Percentiles rank a stretch among this genome's conserved stretches.
These are phyloP conservation scores for Rhabdomys pumilio DNA, from an alignment of 2,797 vertebrate genomes.

Conservation along the genomic window DNA sequence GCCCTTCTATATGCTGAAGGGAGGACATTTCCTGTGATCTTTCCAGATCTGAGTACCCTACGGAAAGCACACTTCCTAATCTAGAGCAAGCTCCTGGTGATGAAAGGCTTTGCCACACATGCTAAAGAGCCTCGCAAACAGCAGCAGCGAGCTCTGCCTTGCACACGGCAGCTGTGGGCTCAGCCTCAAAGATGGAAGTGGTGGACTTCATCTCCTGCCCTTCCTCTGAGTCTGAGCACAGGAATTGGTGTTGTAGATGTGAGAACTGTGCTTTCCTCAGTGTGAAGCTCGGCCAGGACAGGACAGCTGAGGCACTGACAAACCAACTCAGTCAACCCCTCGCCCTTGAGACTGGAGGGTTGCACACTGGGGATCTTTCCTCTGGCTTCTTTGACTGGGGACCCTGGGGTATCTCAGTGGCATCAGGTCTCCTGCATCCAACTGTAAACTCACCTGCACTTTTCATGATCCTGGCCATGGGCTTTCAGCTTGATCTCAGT, in stretches of 20 bases:
- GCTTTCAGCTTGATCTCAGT: slow-evolving; percentile 38
- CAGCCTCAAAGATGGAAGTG: background rate
- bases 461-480: background rate
- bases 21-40: background rate
- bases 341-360: background rate
- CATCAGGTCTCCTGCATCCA: background rate
- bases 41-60: background rate
- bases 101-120: background rate
- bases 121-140: background rate
- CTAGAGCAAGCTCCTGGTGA: background rate
- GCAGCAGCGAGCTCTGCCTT: background rate
- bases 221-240: background rate
- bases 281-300: too few species aligned
- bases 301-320: slow-evolving; percentile 2
- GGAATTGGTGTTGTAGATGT: background rate
- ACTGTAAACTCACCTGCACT: background rate
- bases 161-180: background rate
- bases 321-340: slow-evolving; percentile 32
- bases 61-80: background rate
- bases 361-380: background rate
- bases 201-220: background rate
- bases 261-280: slow-evolving; percentile 17
- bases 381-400: slow-evolving; percentile 52
- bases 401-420: background rate
- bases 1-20: background rate